Evolutionary conservation across 1,140 invertebrate species (phyloP), one percentile per base, ranked within the genome.

Genomic region (Tetramorium parvispinum): DNA sequence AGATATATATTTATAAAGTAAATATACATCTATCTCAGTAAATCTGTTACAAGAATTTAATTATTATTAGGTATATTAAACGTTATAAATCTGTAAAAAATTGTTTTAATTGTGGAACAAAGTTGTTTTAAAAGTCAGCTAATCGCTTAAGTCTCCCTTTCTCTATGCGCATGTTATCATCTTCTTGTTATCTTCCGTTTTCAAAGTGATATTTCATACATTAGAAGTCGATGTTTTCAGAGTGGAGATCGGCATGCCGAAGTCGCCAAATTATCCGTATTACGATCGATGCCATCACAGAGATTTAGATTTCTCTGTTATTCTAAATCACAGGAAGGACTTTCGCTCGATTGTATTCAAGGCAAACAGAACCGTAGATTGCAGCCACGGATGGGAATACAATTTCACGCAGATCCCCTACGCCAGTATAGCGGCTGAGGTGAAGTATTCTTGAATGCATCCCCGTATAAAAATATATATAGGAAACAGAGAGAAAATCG

Each of bases 381-480:
- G 94, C 40, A 82, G 92, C 18, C 91, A 91, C 11, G 51, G 51
- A 13, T 96, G 96, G 96, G 94, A 96, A 71, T 96, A 96, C 89
- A 95, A 96, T 92, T 94, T 94, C 66, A 94, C 94, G 0, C 91
- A 94, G 40, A 94, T 96, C 68, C 95, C 95, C 3, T 96, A 96
- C 70, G 87, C 92, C 4, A 96, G 95, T 61, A 94, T 96, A 21
- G 95, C 95, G 61, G 92, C 93, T 73, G 95, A 96, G 95, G 96
- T 96, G 92, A 94, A 90, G 92, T 91, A 88, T 59, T 70, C 81
- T 68, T 59, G 24, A 83, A 46, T 24, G 24, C 18, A n/a, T 57
- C 16, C 13, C 16, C n/a, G 21, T n/a, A 18, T 16, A n/a, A 37
- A 81, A 37, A 65, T 51, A 63, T 53, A 53, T 13, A 10, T 0